Base-by-base conservation (phyloP, 2,888 invertebrate genomes). In the Drosophila diplacantha region DNA sequence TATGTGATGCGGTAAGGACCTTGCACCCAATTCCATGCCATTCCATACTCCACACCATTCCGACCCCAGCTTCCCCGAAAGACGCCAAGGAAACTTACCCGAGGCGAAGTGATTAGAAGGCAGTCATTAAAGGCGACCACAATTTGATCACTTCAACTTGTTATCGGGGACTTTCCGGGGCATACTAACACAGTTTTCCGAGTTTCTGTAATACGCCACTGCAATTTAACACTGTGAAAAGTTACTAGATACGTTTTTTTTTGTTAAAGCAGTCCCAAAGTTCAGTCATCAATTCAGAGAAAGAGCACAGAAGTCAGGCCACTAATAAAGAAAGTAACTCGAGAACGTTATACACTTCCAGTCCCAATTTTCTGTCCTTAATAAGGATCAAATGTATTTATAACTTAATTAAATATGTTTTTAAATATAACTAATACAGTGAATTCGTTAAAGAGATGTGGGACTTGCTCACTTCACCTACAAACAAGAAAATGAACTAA, bases 1-100 rank as follows among this genome's bases (percentile, higher is more conserved):
- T 57, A 59, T 71, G 66, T 62, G 63, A 68, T 74, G 78, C 65
- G 81, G 80, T 69, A 56, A 55, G 71, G 34, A 32, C 41, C 24
- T 29, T n/a, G 29, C 38, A 32, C 24, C 54, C 18, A 26, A 37
- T 29, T 18, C 22, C 51, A 8, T 12, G 22, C 12, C 12, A 16
- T 12, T 20, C 34, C 24, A 0, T 8, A 8, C 16, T 29, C 29
- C 29, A 11, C 29, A 20, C 38, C 37, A 18, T 18, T 37, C 37
- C 37, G 11, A 3, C 37, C 18, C 12, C 22, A 5, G 11, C 24
- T 14, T n/a, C 29, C 51, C 24, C 20, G 31, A 32, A 14, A 11
- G 32, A 16, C 5, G 7, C 29, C 24, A 7, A 32, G 16, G 53
- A 24, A 58, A 58, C 35, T 57, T 49, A 34, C 35, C 39, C 18